Evolutionary conservation across 1,140 invertebrate species (phyloP).

Genomic region (Drosophila ogumai): DNA sequence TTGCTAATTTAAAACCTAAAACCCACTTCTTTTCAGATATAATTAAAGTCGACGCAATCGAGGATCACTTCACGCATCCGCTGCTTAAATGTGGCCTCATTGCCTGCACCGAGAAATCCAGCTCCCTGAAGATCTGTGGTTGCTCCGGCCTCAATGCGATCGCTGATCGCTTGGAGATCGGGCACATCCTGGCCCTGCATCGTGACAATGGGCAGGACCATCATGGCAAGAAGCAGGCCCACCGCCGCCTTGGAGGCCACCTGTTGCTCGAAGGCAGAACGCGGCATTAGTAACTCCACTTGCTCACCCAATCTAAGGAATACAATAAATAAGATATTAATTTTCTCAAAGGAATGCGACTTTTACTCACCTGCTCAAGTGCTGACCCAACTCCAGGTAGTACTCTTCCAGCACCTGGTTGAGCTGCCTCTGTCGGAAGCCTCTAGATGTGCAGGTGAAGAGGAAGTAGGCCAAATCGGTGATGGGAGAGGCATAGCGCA

Average conservation of each 20-base stretch:
- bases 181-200: slow-evolving; percentile 65
- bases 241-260: slow-evolving; percentile 75
- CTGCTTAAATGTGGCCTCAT: slow-evolving; percentile 46
- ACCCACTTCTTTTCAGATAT: slow-evolving; percentile 39
- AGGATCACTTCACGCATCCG: slow-evolving; percentile 69
- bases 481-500: slow-evolving; percentile 86
- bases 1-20: not conserved
- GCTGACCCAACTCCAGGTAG: slow-evolving; percentile 85
- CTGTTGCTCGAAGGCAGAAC: slow-evolving; percentile 80
- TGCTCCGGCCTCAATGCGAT: slow-evolving; percentile 51
- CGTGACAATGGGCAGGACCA: slow-evolving; percentile 80
- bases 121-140: slow-evolving; percentile 53
- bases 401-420: slow-evolving; percentile 86
- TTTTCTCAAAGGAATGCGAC: too few species aligned
- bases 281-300: slow-evolving; percentile 85
- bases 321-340: slow-evolving; percentile 33
- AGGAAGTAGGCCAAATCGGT: slow-evolving; percentile 87
- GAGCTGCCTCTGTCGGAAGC: slow-evolving; percentile 85
- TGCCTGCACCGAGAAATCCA: slow-evolving; percentile 58
- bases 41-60: slow-evolving; percentile 57
- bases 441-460: slow-evolving; percentile 86
- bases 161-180: slow-evolving; percentile 57
- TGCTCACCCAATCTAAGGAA: slow-evolving; percentile 79
- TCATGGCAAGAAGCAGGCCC: slow-evolving; percentile 78
- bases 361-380: slow-evolving; percentile 52